These are phyloP conservation scores for Nomada hirtipes DNA, from an alignment of 2,888 invertebrate genomes.

Conservation along the genomic window DNA sequence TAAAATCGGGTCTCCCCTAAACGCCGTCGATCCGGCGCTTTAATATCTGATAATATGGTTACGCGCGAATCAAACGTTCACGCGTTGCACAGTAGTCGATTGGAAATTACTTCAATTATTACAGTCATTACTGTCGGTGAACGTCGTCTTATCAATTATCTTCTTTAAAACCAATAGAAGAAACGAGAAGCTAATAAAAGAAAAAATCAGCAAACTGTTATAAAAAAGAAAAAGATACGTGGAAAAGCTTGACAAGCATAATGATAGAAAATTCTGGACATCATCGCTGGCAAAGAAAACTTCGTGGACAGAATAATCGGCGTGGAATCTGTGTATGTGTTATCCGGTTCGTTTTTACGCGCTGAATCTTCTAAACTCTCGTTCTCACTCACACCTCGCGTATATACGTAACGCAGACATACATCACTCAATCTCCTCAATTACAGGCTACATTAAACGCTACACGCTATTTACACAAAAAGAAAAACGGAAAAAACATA, in stretches of 20 bases:
- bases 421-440: slow-evolving; percentile 45
- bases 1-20: slow-evolving; percentile 39
- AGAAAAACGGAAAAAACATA: background rate
- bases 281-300: background rate
- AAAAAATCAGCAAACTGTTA: background rate
- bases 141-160: background rate
- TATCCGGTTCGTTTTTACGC: slow-evolving; percentile 43
- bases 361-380: slow-evolving; percentile 26
- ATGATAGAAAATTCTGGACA: background rate
- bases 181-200: background rate
- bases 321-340: slow-evolving; percentile 3
- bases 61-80: slow-evolving; percentile 5
- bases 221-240: background rate
- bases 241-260: background rate
- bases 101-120: background rate
- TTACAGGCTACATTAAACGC: slow-evolving; percentile 59
- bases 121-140: background rate
- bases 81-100: background rate
- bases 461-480: slow-evolving; percentile 81
- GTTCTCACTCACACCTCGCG: slow-evolving; percentile 25
- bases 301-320: slow-evolving; percentile 1
- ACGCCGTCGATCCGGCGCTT: background rate
- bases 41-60: background rate
- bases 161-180: background rate
- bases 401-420: background rate